Evolutionary conservation across 2,797 vertebrate genomes (phyloP).

Genomic region (Apodemus agrarius): DNA sequence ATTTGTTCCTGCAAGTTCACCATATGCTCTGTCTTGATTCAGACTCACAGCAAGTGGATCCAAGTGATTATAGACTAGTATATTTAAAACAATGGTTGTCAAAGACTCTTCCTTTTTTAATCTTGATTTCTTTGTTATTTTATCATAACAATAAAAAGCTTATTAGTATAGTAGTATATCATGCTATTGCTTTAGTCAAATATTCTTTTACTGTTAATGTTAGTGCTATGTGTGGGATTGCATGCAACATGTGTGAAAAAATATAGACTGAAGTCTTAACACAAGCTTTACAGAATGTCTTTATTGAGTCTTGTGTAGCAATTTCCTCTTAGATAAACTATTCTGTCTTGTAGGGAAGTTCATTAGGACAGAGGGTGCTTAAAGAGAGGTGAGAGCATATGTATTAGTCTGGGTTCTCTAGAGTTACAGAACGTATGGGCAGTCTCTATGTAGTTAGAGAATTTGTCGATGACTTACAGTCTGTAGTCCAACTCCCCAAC

Average conservation of each 20-base stretch:
- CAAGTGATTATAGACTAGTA: background rate
- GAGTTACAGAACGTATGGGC: too few species aligned
- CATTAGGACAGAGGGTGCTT: background rate
- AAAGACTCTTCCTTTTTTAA: background rate
- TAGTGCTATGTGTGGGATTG: background rate
- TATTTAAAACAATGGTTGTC: background rate
- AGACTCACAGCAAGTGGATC: background rate
- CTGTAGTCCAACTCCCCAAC: too few species aligned
- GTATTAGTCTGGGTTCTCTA: too few species aligned
- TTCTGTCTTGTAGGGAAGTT: background rate
- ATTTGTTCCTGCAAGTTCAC: background rate
- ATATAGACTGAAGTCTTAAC: background rate
- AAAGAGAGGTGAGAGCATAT: background rate
- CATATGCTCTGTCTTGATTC: background rate
- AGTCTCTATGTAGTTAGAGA: too few species aligned
- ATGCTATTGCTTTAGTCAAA: background rate
- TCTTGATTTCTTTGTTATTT: background rate
- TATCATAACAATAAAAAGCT: background rate
- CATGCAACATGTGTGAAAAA: background rate
- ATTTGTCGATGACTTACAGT: too few species aligned
- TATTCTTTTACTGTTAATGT: background rate
- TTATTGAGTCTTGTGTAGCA: background rate
- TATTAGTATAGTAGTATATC: background rate
- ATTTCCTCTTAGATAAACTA: background rate
- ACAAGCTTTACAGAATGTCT: background rate